These are phyloP conservation scores for Paralvinella palmiformis DNA, from an alignment of 1,140 invertebrate genomes.

Conservation along the genomic window DNA sequence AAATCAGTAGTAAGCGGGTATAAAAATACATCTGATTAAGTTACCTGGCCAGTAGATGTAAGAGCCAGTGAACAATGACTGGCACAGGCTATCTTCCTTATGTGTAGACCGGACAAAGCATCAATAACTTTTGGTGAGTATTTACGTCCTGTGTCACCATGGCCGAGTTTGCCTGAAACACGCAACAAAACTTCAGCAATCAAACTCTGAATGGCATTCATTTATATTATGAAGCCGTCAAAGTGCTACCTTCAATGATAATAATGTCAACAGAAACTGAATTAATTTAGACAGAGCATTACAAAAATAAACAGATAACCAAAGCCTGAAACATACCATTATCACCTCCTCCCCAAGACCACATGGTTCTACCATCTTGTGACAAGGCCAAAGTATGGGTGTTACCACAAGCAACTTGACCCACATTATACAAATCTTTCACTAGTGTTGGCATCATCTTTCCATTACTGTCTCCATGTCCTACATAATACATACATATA, in stretches of 20 bases:
- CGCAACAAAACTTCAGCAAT: not conserved
- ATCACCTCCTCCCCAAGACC: constrained; percentile 59
- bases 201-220: too few relatives aligned
- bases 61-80: constrained; percentile 90
- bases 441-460: constrained; percentile 61
- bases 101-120: constrained; percentile 75
- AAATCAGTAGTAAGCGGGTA: too few relatives aligned
- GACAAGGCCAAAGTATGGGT: constrained; percentile 44
- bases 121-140: constrained; percentile 78
- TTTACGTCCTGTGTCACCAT: constrained; percentile 48
- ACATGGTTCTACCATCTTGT: constrained; percentile 59
- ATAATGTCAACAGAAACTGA: too few relatives aligned
- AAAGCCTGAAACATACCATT: constrained; percentile 30
- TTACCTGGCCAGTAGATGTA: constrained; percentile 78
- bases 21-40: too few relatives aligned
- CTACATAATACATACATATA: constrained; percentile 42
- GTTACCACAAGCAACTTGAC: constrained; percentile 52
- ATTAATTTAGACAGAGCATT: too few relatives aligned
- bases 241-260: not conserved
- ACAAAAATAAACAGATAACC: not conserved
- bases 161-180: constrained; percentile 43
- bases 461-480: constrained; percentile 62
- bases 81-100: constrained; percentile 89
- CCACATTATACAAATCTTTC: constrained; percentile 57
- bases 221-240: not conserved